Base-by-base conservation (phyloP, 1,140 invertebrate species). In the Zaprionus inermis region DNA sequence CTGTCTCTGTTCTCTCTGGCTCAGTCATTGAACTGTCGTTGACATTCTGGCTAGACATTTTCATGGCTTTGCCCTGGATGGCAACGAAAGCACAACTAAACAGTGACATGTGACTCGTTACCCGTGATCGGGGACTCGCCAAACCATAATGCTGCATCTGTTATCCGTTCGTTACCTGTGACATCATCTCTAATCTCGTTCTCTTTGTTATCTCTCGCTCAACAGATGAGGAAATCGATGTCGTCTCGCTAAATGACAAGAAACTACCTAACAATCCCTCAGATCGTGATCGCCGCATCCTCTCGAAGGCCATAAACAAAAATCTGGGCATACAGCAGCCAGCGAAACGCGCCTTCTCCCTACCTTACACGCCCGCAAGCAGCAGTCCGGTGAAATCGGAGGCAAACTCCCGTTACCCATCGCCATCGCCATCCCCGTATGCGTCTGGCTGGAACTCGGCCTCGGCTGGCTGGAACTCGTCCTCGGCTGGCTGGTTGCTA, bases 141-240 rank as follows among this genome's bases (percentile, higher is more conserved):
- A 18, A 10, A 16, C 7, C n/a, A 12, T 18, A 7, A 18, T 18
- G 6, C 11, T 52, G 7, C 28, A 36, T 9, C 1, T 5, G 5
- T 11, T 1, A 61, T 20, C 30, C 41, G 30, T 18, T 46, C 20
- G 16, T 49, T 46, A 36, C 22, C n/a, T n/a, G n/a, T n/a, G n/a
- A n/a, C n/a, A n/a, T 60, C 30, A 76, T 24, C 12, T 18, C 30
- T n/a, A 28, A 14, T 18, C 1, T 54, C 32, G 16, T 18, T 36
- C 12, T 10, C 36, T 9, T 38, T 12, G 20, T 20, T 10, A 56
- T 66, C 38, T 34, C 49, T 11, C 72, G 88, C 63, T 70, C 94
- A 95, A 74, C 94, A 96, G 96, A 97, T 83, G 96, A 97, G 92
- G 96, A 96, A 94, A 97, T 97, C 85, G 96, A 97, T 89, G 96